phyloP scores from a whole-genome alignment of 2,797 vertebrate genomes.

The Sandelia bainsii region DNA sequence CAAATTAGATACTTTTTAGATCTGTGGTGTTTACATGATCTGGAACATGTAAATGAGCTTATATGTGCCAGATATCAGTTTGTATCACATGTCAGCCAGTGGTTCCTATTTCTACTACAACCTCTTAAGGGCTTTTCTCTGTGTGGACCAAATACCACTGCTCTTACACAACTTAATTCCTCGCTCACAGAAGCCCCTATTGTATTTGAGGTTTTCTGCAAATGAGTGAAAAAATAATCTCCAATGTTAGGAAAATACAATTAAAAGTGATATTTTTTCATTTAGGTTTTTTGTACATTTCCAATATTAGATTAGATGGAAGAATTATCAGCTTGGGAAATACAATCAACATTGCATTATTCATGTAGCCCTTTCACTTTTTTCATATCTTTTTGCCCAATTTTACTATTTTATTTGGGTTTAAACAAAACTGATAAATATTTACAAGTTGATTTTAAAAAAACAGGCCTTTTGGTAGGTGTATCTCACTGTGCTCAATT shows the following conservation, averaged over 20 bases:
- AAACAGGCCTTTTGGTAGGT: no score
- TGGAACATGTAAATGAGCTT: neutral
- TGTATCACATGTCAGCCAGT: conserved; percentile 1
- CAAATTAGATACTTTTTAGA: neutral
- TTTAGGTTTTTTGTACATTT: neutral
- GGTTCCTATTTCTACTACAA: conserved; percentile 14
- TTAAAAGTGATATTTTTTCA: neutral
- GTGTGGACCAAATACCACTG: conserved; percentile 38
- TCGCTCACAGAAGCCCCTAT: neutral
- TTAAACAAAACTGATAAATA: no score
- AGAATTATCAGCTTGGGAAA: no score
- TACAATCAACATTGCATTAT: neutral
- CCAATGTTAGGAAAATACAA: neutral
- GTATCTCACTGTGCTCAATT: no score
- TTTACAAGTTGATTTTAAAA: no score
- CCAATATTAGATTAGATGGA: neutral
- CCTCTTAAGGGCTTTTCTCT: conserved; percentile 33
- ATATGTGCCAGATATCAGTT: conserved; percentile 1
- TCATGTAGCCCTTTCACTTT: neutral
- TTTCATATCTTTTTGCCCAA: neutral
- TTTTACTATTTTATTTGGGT: neutral
- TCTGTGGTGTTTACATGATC: neutral
- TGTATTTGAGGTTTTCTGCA: conserved; percentile 23
- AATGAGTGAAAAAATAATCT: conserved; percentile 3
- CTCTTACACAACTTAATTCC: conserved; percentile 57